A percentile compares a stretch with the other conserved stretches of the same genome.
These are phyloP conservation scores for Anodontia alba DNA, from an alignment of 2,888 invertebrate species.

Conservation along the genomic window DNA sequence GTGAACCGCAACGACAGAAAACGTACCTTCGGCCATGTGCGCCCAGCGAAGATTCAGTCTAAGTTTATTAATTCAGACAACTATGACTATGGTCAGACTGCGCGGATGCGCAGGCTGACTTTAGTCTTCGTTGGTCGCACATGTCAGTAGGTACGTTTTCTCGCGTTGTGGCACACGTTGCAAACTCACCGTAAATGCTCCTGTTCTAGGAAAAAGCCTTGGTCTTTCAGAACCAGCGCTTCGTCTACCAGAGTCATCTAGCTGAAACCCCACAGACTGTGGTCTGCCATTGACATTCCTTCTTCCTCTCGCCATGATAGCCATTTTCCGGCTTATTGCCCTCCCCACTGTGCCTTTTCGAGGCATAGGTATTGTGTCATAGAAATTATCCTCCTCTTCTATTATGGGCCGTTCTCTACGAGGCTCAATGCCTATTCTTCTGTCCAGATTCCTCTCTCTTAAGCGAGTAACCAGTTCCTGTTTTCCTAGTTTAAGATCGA, in stretches of 20 bases:
- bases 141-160: no score
- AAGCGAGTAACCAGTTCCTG: constrained; percentile 21
- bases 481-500: constrained; percentile 42
- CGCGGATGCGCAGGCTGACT: no score
- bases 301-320: not conserved
- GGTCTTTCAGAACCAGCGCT: no score
- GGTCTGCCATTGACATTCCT: not conserved
- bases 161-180: no score
- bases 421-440: not conserved
- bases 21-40: no score
- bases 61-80: no score
- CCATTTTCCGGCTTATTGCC: constrained; percentile 39
- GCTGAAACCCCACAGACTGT: not conserved
- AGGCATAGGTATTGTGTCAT: constrained; percentile 6
- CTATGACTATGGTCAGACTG: no score
- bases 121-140: no score
- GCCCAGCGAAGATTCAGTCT: no score
- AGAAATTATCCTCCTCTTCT: constrained; percentile 18
- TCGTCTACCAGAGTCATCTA: not conserved
- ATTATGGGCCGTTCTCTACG: constrained; percentile 21
- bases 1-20: no score
- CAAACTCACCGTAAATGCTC: no score
- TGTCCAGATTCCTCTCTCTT: constrained; percentile 18
- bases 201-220: no score
- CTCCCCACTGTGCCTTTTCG: constrained; percentile 39